Conservation (phyloP, 2,888 invertebrate genomes). For the Spialia ferax region DNA sequence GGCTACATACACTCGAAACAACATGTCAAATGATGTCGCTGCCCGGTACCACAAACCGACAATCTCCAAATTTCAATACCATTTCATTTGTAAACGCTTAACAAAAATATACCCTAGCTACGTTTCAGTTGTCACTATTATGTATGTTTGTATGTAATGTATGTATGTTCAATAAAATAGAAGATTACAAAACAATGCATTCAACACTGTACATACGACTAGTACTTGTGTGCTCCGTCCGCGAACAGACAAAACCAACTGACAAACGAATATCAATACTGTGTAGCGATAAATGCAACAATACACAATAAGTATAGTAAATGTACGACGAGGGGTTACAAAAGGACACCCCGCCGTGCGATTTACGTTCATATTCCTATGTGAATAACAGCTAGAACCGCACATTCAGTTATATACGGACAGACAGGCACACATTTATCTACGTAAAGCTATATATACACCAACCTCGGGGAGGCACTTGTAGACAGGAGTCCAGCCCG, state of each 20-base stretch:
- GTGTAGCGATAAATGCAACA: constrained; percentile 32
- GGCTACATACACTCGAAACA: too few relatives aligned
- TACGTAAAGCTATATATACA: constrained; percentile 79
- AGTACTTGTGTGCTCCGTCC: constrained; percentile 56
- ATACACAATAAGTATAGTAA: not conserved
- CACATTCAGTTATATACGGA: constrained; percentile 42
- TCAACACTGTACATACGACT: constrained; percentile 78
- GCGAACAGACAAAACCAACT: constrained; percentile 5
- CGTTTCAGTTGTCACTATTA: constrained; percentile 61
- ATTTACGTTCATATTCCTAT: constrained; percentile 5
- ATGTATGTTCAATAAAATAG: constrained; percentile 65
- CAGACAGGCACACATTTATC: constrained; percentile 71
- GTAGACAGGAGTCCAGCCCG: constrained; percentile 48
- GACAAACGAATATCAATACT: constrained; percentile 6
- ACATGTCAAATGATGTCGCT: not conserved
- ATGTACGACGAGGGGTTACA: not conserved
- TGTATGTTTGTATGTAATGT: constrained; percentile 43
- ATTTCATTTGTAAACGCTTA: constrained; percentile 64
- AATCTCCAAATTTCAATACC: constrained; percentile 42
- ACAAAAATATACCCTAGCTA: constrained; percentile 81
- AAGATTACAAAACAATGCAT: constrained; percentile 74
- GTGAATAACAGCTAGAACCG: constrained; percentile 18
- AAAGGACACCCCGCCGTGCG: not conserved
- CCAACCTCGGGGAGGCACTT: constrained; percentile 75
- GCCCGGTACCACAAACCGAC: constrained; percentile 19